Evolutionary conservation across 2,888 invertebrate species (phyloP), one percentile per base, ranked within the genome.

Genomic region (Xanthostigma xanthostigma): DNA sequence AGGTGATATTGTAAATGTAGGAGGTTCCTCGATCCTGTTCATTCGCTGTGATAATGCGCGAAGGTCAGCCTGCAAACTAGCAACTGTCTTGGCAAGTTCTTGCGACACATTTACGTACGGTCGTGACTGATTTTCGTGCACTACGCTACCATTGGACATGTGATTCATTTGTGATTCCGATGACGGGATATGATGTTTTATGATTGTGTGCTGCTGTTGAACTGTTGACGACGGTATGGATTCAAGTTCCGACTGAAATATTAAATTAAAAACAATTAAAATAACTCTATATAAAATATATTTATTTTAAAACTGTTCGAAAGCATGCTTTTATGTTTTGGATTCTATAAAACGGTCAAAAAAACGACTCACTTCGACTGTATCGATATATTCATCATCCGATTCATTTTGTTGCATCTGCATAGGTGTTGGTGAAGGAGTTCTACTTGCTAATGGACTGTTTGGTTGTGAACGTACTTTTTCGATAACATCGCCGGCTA

Each of bases 381-480:
- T 85, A 66, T 88, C 87, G 49, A 81, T 84, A 63, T 80, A 88
- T 65, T 86, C 86, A 60, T 87, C 87, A 55, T 83, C 83, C 42
- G 79, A 81, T 59, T 81, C 80, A 62, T 82, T 82, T 14, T 71
- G 68, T 36, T 79, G 72, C 36, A 37, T 47, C 11, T 40, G 54
- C 50, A 11, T 53, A 45, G 53, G 57, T 55, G 54, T 52, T 44
- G 57, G 53, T 27, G 56, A 54, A 8, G 59, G 57, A 36, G 57
- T 52, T n/a, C 55, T 56, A 34, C 56, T 55, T 50, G 57, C 71
- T 54, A 76, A 65, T 27, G 86, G 84, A 11, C 83, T 78, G 59
- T 77, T 79, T 51, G 80, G 80, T 58, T 78, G 76, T 0, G 84
- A 82, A 51, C 80, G 71, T 11, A 83, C 81, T 53, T 78, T 71